A percentile compares a stretch with the other conserved stretches of the same genome.
phyloP scores from a whole-genome alignment of 1,140 invertebrate genomes.

The Zaprionus taronus region DNA sequence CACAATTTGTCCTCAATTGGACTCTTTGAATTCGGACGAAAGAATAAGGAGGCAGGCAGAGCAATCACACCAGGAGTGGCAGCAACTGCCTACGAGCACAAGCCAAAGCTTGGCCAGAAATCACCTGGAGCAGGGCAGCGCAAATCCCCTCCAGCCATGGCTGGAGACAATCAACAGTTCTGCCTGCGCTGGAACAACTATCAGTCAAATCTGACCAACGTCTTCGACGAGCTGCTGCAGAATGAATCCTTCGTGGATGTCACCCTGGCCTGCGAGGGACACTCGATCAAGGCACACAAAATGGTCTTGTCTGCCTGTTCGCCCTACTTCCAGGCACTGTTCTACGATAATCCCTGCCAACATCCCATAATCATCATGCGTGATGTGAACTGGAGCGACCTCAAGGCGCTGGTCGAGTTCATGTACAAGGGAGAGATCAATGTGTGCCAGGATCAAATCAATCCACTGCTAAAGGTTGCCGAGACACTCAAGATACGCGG shows the following conservation, averaged over 20 bases:
- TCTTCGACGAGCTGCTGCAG: slow-evolving; percentile 95
- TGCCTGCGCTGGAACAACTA: slow-evolving; percentile 98
- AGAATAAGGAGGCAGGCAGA: not conserved
- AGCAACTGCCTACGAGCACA: not conserved
- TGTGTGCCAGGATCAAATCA: slow-evolving; percentile 95
- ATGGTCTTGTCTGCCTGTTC: slow-evolving; percentile 96
- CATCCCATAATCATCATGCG: slow-evolving; percentile 96
- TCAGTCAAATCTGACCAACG: slow-evolving; percentile 94
- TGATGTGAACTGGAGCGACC: slow-evolving; percentile 93
- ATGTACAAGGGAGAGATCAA: slow-evolving; percentile 98
- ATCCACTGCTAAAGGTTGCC: slow-evolving; percentile 93
- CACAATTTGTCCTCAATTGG: slow-evolving; percentile 61
- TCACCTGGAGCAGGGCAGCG: slow-evolving; percentile 17
- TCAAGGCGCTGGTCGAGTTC: slow-evolving; percentile 95
- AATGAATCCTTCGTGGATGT: slow-evolving; percentile 96
- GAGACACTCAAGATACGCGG: slow-evolving; percentile 94
- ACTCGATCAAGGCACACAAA: slow-evolving; percentile 96
- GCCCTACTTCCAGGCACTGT: slow-evolving; percentile 95
- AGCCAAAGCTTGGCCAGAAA: slow-evolving; percentile 48
- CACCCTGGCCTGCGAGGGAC: slow-evolving; percentile 95
- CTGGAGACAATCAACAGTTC: slow-evolving; percentile 86
- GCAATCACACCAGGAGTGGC: slow-evolving; percentile 16
- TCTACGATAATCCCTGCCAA: slow-evolving; percentile 96
- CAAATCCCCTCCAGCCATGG: slow-evolving; percentile 32
- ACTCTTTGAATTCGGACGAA: slow-evolving; percentile 67